Conservation (phyloP, 2,888 invertebrate species). For the Sialis fuliginosa region DNA sequence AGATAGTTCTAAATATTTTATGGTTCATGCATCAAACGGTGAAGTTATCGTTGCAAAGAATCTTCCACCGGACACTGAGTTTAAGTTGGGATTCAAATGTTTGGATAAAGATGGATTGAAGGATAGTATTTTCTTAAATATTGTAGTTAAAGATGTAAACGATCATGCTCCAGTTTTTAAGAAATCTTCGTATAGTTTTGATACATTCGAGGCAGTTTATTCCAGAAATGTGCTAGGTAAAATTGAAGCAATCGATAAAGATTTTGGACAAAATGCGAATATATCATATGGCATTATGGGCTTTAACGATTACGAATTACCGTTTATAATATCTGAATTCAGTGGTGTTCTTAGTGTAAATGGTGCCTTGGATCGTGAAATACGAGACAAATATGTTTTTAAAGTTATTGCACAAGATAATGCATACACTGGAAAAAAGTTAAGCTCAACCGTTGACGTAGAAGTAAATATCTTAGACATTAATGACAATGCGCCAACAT, state of each 20-base stretch:
- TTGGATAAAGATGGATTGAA: conserved; percentile 56
- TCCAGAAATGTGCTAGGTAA: conserved; percentile 51
- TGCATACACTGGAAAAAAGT: conserved; percentile 26
- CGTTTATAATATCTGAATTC: conserved; percentile 51
- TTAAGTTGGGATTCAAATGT: conserved; percentile 57
- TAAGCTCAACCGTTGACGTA: conserved; percentile 57
- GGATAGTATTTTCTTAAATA: conserved; percentile 48
- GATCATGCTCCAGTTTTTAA: conserved; percentile 71
- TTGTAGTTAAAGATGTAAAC: conserved; percentile 65
- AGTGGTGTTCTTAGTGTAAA: conserved; percentile 53
- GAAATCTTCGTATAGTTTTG: conserved; percentile 68
- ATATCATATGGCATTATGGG: conserved; percentile 48
- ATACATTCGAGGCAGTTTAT: conserved; percentile 63
- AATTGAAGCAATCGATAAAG: conserved; percentile 61
- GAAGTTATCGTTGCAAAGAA: conserved; percentile 54
- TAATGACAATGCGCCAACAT: conserved; percentile 68
- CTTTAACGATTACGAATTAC: conserved; percentile 26
- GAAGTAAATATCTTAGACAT: conserved; percentile 67
- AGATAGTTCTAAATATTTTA: conserved; percentile 41
- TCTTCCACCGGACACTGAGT: conserved; percentile 56
- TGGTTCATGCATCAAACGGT: conserved; percentile 57
- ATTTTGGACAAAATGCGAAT: conserved; percentile 64
- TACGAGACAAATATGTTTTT: conserved; percentile 47
- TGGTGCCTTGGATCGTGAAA: conserved; percentile 63
- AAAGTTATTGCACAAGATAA: conserved; percentile 40